Evolutionary conservation across 2,888 invertebrate species (phyloP).

Genomic region (Arrhopalites spinosus): DNA sequence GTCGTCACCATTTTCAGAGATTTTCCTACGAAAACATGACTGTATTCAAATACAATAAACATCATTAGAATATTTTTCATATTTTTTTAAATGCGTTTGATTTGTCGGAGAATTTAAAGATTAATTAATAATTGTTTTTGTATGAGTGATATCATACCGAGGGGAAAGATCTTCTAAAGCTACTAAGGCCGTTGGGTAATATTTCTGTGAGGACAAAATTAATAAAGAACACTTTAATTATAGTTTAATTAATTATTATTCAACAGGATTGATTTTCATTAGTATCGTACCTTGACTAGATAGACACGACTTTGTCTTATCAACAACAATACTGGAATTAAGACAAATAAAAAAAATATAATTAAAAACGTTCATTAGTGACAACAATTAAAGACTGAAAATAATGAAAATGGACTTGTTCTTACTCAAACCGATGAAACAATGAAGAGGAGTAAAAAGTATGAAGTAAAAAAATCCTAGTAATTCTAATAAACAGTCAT

Average conservation of each 20-base stretch:
- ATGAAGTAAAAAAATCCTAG: slow-evolving; percentile 26
- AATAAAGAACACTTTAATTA: no score
- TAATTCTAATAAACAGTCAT: slow-evolving; percentile 26
- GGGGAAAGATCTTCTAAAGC: slow-evolving; percentile 28
- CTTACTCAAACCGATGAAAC: slow-evolving; percentile 17
- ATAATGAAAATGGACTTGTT: not conserved
- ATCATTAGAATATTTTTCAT: not conserved
- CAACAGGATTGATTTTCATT: no score
- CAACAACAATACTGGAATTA: slow-evolving; percentile 14
- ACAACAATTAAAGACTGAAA: not conserved
- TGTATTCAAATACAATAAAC: not conserved
- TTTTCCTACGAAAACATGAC: slow-evolving; percentile 12
- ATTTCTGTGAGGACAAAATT: no score
- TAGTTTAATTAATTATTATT: no score
- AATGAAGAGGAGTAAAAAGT: slow-evolving; percentile 13
- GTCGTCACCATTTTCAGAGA: slow-evolving; percentile 31
- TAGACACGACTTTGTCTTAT: slow-evolving; percentile 5
- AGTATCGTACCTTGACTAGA: no score
- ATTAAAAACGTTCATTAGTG: not conserved
- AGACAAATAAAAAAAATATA: not conserved
- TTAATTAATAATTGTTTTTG: not conserved
- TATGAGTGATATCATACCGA: not conserved
- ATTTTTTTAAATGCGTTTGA: not conserved
- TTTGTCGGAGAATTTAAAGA: no score
- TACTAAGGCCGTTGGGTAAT: slow-evolving; percentile 27